phyloP scores from a whole-genome alignment of 2,113 vertebrate species.

The Pachycephala philippinensis region DNA sequence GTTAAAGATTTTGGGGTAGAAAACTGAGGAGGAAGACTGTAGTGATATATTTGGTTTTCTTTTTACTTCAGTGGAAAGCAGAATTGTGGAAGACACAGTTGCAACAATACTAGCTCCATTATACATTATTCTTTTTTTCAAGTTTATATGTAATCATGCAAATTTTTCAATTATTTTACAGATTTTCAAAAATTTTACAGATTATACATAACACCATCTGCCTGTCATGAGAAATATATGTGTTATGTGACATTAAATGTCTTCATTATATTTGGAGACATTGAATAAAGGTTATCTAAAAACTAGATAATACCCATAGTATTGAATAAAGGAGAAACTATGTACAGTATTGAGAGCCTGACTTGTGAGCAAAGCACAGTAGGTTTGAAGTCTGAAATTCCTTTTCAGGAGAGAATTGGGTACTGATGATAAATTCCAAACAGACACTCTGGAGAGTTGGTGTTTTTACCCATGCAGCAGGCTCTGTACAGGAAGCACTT shows the following conservation, averaged over 20 bases:
- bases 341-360: neutral
- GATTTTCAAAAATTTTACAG: neutral
- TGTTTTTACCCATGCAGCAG: neutral
- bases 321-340: neutral
- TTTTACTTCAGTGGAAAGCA: neutral
- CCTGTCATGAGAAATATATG: neutral
- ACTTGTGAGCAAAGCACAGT: neutral
- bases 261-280: neutral
- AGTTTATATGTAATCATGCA: neutral
- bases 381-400: neutral
- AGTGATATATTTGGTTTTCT: neutral
- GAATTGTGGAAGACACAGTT: neutral
- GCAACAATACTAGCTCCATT: neutral
- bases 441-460: neutral
- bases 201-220: neutral
- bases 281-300: neutral
- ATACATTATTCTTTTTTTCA: neutral
- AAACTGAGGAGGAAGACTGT: neutral
- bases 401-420: neutral
- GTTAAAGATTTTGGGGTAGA: neutral
- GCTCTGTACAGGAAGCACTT: neutral
- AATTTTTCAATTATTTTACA: neutral
- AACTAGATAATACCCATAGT: neutral
- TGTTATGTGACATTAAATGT: neutral
- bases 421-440: neutral